Percentiles rank a stretch among this genome's conserved stretches.
phyloP scores from a whole-genome alignment of 1,140 invertebrate species.

The Drosophila sechellia region DNA sequence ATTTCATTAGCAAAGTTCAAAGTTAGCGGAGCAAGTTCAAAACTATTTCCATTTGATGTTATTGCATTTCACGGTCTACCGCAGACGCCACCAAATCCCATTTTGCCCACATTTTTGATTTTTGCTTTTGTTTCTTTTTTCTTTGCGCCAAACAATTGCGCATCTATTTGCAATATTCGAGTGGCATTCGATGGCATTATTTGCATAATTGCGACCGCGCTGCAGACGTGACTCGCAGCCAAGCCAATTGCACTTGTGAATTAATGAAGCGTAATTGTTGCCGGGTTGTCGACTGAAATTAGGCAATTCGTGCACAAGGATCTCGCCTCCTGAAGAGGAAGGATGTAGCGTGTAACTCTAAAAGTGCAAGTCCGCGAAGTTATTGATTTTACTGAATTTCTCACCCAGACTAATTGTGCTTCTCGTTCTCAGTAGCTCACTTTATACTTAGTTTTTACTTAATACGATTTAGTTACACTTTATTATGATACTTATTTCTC shows the following conservation, averaged over 20 bases:
- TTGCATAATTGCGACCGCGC: slow-evolving; percentile 68
- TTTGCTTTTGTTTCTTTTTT: slow-evolving; percentile 19
- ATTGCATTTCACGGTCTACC: slow-evolving; percentile 72
- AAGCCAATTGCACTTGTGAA: slow-evolving; percentile 71
- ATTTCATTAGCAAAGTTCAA: slow-evolving; percentile 69
- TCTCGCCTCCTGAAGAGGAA: neutral
- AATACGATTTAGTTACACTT: neutral
- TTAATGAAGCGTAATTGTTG: slow-evolving; percentile 80
- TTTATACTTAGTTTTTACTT: neutral
- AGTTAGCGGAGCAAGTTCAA: slow-evolving; percentile 51
- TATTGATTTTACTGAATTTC: too few species aligned
- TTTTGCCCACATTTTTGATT: slow-evolving; percentile 15
- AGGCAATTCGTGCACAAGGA: slow-evolving; percentile 48
- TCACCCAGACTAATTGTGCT: too few species aligned
- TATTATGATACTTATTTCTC: neutral
- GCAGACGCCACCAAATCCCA: slow-evolving; percentile 29
- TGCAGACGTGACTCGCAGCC: slow-evolving; percentile 36
- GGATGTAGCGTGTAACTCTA: neutral
- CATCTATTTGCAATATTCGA: slow-evolving; percentile 72
- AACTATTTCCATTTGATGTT: slow-evolving; percentile 75
- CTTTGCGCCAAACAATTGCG: slow-evolving; percentile 40
- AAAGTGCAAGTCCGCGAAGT: too few species aligned
- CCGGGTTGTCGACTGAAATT: slow-evolving; percentile 54
- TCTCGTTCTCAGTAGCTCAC: neutral
- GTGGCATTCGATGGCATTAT: slow-evolving; percentile 57